phyloP scores from a whole-genome alignment of 2,797 vertebrate genomes.

The Ataeniobius toweri region DNA sequence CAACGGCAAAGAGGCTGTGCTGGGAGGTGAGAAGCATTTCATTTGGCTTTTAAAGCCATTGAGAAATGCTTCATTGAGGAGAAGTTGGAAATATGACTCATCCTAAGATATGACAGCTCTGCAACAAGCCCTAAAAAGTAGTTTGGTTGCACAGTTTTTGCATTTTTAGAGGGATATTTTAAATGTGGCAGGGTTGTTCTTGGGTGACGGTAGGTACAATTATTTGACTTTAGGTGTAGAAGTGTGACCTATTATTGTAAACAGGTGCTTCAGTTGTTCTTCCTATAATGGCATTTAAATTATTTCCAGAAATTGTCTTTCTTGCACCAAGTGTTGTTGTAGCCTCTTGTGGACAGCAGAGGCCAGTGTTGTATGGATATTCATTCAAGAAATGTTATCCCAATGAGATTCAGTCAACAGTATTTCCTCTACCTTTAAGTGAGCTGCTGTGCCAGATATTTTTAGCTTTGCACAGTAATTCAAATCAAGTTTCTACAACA shows the following conservation, averaged over 20 bases:
- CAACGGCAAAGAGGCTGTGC: conserved; percentile 31
- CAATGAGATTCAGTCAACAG: conserved; percentile 61
- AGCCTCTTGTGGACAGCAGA: conserved; percentile 50
- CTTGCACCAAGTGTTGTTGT: background rate
- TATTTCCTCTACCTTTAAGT: background rate
- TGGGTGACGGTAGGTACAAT: too few relatives aligned
- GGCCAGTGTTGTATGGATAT: conserved; percentile 54
- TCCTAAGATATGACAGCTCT: conserved; percentile 3
- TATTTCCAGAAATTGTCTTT: conserved; percentile 21
- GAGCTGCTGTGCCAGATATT: background rate
- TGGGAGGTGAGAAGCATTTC: conserved; percentile 32
- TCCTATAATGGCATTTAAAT: conserved; percentile 32
- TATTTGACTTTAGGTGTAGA: background rate
- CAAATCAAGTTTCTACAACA: background rate
- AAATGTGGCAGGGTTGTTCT: background rate
- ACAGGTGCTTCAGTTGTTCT: conserved; percentile 21
- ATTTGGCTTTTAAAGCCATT: conserved; percentile 36
- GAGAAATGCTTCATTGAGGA: conserved; percentile 24
- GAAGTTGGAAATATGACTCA: conserved; percentile 33
- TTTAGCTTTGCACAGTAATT: background rate
- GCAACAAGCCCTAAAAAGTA: conserved; percentile 11
- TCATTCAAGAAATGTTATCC: conserved; percentile 62
- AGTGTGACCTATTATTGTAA: conserved; percentile 10
- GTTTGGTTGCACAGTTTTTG: background rate
- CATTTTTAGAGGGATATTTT: background rate